Percentiles rank a stretch among this genome's conserved stretches.
phyloP scores from a whole-genome alignment of 2,113 vertebrate species.

The Tyto alba region DNA sequence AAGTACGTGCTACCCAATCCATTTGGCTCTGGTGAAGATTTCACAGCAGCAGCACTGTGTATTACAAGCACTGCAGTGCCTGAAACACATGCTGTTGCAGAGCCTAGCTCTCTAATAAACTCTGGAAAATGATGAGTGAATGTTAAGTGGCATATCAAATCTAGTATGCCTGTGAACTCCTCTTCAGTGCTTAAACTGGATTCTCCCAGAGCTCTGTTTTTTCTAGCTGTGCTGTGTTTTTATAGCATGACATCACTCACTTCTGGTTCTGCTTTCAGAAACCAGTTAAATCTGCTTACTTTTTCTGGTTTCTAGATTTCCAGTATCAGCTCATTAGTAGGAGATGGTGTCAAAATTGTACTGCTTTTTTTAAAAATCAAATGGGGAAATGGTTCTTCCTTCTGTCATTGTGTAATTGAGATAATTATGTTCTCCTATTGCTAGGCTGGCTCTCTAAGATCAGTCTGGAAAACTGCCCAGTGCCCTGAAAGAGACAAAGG shows the following conservation, averaged over 20 bases:
- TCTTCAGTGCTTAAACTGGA: neutral
- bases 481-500: neutral
- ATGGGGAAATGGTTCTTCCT: neutral
- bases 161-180: neutral
- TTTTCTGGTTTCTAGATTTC: neutral
- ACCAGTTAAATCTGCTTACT: neutral
- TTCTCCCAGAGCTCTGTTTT: neutral
- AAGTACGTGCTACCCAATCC: neutral
- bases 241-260: neutral
- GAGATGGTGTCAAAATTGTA: neutral
- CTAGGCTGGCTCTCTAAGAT: neutral
- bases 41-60: neutral
- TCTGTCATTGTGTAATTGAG: neutral
- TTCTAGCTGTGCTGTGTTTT: neutral
- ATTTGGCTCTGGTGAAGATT: neutral
- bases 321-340: neutral
- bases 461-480: constrained; percentile 6
- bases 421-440: neutral
- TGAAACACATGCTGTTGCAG: neutral
- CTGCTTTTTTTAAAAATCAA: neutral
- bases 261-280: neutral
- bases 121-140: neutral
- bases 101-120: neutral
- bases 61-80: neutral
- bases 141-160: neutral